Evolutionary conservation across 2,888 invertebrate genomes (phyloP), one percentile per base, ranked within the genome.

Genomic region (Pachydiplax longipennis): DNA sequence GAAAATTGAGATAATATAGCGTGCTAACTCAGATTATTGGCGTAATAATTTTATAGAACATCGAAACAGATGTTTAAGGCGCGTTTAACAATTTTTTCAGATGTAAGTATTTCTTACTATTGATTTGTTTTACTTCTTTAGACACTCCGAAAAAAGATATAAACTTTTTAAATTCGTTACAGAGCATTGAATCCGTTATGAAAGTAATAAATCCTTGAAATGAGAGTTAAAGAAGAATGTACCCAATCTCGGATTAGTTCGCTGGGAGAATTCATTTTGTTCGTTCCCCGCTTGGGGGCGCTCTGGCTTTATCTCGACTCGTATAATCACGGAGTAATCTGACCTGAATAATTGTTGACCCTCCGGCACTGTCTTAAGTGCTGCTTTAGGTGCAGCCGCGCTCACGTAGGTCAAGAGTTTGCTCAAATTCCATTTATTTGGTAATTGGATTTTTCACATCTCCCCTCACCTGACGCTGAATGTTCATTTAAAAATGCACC

Each of bases 271-370:
- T 65, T 87, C 35, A 61, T n/a, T 61, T 87, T 65, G 22, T 65
- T 65, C 53, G 2, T 18, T 35, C 61, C 37, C n/a, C 37, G 25
- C 40, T 40, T 40, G n/a, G 48, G 25, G 25, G 18, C 58, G 10
- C 37, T 15, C 53, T 31, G 61, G 83, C 58, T 22, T 58, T 83
- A 83, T 83, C 83, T 83, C 83, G 13, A 65, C n/a, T 31, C 61
- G 37, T 48, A 37, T 65, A 37, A 87, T 61, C 87, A 37, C 87
- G 35, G 61, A 18, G 22, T 87, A 87, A 87, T 65, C 87, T 87
- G 87, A 87, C 87, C 87, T 65, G 87, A 37, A 87, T 87, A 87
- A 87, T 87, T 65, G 87, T 87, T 87, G 87, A 87, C 87, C 87
- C 61, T 40, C 61, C 31, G 61, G 31, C 58, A 22, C 31, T 5